Conservation (phyloP, 2,888 invertebrate genomes). For the Lasioglossum oenotherae region DNA sequence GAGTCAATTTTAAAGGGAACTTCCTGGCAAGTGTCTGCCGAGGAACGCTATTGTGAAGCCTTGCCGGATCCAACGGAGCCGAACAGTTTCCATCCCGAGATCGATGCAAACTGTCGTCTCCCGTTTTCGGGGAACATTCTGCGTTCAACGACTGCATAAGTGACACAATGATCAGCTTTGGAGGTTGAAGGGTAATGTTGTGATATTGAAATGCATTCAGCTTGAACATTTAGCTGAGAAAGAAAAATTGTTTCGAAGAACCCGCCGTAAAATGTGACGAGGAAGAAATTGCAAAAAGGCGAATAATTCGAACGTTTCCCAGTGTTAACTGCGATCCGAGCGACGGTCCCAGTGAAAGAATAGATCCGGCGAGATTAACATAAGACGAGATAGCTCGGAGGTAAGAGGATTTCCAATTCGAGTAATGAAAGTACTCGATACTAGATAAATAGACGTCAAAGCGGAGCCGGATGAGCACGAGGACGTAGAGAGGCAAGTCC, state of each 20-base stretch:
- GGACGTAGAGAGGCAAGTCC: not conserved
- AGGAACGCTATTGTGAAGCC: not conserved
- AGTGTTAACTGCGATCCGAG: not conserved
- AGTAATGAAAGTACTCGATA: constrained; percentile 55
- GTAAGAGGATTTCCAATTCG: constrained; percentile 46
- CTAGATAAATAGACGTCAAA: constrained; percentile 56
- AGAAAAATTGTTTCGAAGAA: too few relatives aligned
- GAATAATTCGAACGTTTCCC: not conserved
- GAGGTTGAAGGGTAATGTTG: too few relatives aligned
- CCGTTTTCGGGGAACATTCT: not conserved
- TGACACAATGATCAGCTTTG: too few relatives aligned
- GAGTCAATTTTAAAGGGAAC: not conserved
- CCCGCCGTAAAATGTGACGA: not conserved
- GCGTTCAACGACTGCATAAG: not conserved
- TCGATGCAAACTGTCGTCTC: not conserved
- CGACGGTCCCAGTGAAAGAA: not conserved
- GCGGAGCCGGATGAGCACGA: constrained; percentile 27
- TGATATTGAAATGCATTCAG: too few relatives aligned
- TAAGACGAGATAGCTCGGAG: constrained; percentile 9
- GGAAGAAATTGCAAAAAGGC: not conserved
- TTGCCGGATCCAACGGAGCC: not conserved
- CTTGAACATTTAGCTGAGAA: too few relatives aligned
- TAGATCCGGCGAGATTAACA: constrained; percentile 35
- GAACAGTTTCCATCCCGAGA: not conserved
- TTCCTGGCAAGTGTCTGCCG: not conserved